A percentile compares a stretch with the other conserved stretches of the same genome.
Conservation (phyloP, 2,797 vertebrate species). For the Peromyscus aztecus region DNA sequence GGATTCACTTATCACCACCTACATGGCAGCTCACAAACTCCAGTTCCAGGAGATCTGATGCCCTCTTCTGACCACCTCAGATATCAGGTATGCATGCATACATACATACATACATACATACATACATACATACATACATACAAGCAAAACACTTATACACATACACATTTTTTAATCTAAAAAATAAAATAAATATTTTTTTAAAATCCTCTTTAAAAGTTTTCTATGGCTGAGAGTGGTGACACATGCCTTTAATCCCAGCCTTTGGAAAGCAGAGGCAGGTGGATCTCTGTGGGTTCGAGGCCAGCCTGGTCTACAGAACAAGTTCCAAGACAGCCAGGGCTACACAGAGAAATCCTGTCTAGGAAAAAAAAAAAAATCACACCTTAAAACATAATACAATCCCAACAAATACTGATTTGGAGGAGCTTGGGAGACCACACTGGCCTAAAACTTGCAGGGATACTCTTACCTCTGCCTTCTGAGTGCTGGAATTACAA, state of each 20-base stretch:
- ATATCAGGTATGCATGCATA: not conserved
- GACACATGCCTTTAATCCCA: not conserved
- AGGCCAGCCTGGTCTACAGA: not conserved
- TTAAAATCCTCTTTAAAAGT: not conserved
- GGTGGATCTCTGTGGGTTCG: not conserved
- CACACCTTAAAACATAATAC: not conserved
- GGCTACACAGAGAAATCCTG: not conserved
- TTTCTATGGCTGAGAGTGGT: not conserved
- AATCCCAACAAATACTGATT: not conserved
- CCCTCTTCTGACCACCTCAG: not conserved
- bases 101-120: too few species aligned
- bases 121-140: not conserved
- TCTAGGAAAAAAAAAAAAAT: not conserved
- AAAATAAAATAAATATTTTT: not conserved
- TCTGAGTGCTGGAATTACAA: not conserved
- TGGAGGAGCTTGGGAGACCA: not conserved
- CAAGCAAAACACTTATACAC: not conserved
- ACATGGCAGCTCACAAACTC: not conserved
- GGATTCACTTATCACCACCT: not conserved
- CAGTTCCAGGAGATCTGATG: not conserved
- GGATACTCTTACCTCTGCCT: not conserved
- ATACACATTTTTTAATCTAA: not conserved
- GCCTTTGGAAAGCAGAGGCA: not conserved
- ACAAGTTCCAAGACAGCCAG: not conserved
- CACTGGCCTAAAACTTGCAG: not conserved